Conservation (phyloP, 1,140 invertebrate genomes). For the Araneus ventricosus region DNA sequence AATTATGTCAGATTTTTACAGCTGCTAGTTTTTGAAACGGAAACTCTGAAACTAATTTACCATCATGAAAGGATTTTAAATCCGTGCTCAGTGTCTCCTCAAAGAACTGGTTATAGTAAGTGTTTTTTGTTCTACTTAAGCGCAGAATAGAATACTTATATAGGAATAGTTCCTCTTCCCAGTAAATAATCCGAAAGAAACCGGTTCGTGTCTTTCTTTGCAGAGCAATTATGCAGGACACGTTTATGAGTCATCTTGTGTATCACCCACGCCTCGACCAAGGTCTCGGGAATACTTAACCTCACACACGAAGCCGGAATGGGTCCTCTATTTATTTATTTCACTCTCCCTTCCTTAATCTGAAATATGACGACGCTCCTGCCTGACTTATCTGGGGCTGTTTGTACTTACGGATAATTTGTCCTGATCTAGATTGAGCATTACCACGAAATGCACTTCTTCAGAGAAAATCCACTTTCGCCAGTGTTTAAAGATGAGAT, state of each 20-base stretch:
- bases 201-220: background rate
- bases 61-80: too few species aligned
- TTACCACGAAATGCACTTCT: slow-evolving; percentile 28
- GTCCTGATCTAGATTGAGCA: slow-evolving; percentile 12
- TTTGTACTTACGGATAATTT: slow-evolving; percentile 21
- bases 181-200: background rate
- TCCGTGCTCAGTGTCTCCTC: too few species aligned
- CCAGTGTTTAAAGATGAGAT: background rate
- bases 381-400: slow-evolving; percentile 4
- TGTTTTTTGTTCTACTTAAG: too few species aligned
- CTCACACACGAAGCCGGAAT: background rate
- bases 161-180: too few species aligned
- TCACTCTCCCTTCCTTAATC: background rate
- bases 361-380: background rate
- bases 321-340: background rate
- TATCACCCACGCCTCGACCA: slow-evolving; percentile 17
- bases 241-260: slow-evolving; percentile 18
- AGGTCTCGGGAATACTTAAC: background rate
- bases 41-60: too few species aligned
- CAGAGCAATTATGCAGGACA: slow-evolving; percentile 13
- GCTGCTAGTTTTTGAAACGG: too few species aligned
- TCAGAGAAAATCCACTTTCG: background rate
- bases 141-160: too few species aligned
- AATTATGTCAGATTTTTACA: too few species aligned
- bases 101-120: too few species aligned